Evolutionary conservation across 2,113 vertebrate species (phyloP).

Genomic region (Gnathonemus longibarbis): DNA sequence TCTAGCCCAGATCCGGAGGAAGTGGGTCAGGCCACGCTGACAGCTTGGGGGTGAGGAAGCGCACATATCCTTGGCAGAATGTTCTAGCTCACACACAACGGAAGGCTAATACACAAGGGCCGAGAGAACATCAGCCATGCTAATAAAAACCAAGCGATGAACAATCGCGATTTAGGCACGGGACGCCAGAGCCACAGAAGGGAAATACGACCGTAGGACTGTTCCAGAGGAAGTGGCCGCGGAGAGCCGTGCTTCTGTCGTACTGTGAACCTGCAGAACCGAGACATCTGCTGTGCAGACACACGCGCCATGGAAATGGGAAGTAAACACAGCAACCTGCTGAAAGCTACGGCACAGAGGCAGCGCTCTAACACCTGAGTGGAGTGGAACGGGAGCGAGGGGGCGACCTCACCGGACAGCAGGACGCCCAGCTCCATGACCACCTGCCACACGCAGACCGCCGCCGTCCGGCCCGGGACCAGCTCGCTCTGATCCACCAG

Average conservation of each 20-base stretch:
- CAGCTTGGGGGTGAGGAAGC: neutral
- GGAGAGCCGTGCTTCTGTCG: neutral
- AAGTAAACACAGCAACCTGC: neutral
- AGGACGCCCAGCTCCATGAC: conserved; percentile 91
- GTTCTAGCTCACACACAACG: neutral
- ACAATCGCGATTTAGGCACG: neutral
- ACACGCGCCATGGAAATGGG: neutral
- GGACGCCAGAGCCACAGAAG: neutral
- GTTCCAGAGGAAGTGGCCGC: neutral
- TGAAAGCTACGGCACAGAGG: neutral
- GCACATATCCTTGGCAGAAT: neutral
- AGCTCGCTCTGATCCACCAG: conserved; percentile 86
- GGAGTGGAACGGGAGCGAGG: neutral
- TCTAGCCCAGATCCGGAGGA: neutral
- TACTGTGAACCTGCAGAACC: neutral
- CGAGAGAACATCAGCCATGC: neutral
- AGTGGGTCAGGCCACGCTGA: neutral
- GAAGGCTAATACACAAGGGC: neutral
- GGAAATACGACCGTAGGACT: neutral
- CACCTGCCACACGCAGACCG: conserved; percentile 86
- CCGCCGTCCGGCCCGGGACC: conserved; percentile 79
- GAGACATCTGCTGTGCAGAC: neutral
- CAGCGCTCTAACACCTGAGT: neutral
- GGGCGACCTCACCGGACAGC: conserved; percentile 70
- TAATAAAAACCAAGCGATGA: neutral